A percentile compares a stretch with the other conserved stretches of the same genome.
Evolutionary conservation across 1,140 invertebrate species (phyloP).

Genomic region (Pseudomyrmex sp.): DNA sequence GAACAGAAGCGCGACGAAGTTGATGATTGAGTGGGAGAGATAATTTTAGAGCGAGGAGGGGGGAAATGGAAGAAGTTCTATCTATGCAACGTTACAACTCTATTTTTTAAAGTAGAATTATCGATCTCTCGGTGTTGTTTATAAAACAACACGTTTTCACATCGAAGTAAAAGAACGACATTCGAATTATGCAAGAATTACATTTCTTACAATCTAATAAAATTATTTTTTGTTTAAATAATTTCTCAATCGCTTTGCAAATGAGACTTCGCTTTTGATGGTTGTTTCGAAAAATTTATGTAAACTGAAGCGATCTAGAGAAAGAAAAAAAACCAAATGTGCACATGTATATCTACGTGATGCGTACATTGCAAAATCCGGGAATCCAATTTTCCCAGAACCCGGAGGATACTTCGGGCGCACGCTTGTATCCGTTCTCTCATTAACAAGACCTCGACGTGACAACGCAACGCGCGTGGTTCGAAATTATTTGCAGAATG

Average conservation of each 20-base stretch:
- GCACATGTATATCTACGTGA: no score
- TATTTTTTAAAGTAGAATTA: conserved; percentile 9
- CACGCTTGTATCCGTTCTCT: not conserved
- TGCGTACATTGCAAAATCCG: conserved; percentile 1
- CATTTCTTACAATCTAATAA: no score
- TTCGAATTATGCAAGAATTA: no score
- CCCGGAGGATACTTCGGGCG: not conserved
- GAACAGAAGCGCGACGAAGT: conserved; percentile 4
- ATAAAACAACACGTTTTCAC: not conserved
- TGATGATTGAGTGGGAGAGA: conserved; percentile 32
- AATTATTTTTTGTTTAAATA: no score
- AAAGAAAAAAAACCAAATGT: no score
- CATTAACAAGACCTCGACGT: conserved; percentile 31
- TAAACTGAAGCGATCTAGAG: no score
- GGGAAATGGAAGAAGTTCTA: conserved; percentile 7
- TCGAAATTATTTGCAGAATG: conserved; percentile 49
- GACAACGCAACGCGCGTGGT: conserved; percentile 4
- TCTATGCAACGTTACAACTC: not conserved
- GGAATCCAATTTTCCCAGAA: not conserved
- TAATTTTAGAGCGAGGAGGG: conserved; percentile 35
- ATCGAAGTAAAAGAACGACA: no score
- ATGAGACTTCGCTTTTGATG: no score
- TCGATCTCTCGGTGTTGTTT: not conserved
- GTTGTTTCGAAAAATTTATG: no score
- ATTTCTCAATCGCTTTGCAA: no score